Percentiles rank a stretch among this genome's conserved stretches.
Conservation (phyloP, 2,113 vertebrate genomes). For the Uropsilus gracilis region DNA sequence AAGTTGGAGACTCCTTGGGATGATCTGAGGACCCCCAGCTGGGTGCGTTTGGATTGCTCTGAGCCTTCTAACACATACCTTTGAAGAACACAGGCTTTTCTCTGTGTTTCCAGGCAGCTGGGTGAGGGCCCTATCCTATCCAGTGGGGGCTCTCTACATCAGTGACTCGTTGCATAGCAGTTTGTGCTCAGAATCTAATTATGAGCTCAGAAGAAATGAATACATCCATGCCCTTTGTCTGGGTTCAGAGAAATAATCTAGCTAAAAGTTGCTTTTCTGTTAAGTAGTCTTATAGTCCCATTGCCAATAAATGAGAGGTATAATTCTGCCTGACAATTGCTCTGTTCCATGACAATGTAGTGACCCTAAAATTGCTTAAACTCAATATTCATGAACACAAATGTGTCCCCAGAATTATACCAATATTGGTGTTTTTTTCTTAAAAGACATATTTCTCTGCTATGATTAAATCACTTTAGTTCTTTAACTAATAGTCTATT, state of each 20-base stretch:
- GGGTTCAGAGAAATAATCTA: neutral
- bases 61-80: neutral
- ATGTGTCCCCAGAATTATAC: neutral
- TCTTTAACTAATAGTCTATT: neutral
- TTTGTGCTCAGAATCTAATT: neutral
- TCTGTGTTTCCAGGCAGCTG: neutral
- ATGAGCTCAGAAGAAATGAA: neutral
- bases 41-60: neutral
- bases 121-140: neutral
- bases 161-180: neutral
- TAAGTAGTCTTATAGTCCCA: neutral
- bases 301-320: slow-evolving; percentile 19
- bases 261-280: neutral
- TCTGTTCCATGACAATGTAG: slow-evolving; percentile 10
- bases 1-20: neutral
- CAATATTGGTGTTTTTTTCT: neutral
- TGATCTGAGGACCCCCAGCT: neutral
- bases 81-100: neutral
- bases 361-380: neutral
- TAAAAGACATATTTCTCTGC: neutral
- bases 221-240: neutral
- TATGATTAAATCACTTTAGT: neutral
- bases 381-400: neutral
- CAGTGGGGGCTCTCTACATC: neutral
- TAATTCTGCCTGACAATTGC: neutral